Percentiles rank a stretch among this genome's conserved stretches.
Conservation (phyloP, 2,888 invertebrate genomes). For the Eupithecia pulchellata region DNA sequence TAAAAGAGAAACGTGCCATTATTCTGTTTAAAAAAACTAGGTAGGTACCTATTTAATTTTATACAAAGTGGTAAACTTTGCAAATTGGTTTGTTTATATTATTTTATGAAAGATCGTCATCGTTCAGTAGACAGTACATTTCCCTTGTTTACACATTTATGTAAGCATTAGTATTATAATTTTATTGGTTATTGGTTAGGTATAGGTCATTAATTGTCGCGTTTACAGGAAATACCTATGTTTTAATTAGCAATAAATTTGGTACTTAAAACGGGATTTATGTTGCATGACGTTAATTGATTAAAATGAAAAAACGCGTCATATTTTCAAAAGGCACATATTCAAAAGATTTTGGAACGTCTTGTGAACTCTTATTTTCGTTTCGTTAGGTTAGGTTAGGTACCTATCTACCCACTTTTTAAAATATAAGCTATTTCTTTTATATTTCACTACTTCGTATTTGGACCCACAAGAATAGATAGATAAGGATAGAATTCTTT, state of each 20-base stretch:
- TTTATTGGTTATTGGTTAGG: slow-evolving; percentile 22
- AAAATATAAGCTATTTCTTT: no score
- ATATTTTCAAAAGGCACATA: not conserved
- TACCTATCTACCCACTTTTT: no score
- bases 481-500: no score
- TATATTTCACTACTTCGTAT: no score
- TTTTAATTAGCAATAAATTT: slow-evolving; percentile 5
- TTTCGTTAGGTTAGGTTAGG: no score
- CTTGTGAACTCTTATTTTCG: no score
- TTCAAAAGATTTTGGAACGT: not conserved
- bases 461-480: no score
- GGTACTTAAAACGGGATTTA: not conserved
- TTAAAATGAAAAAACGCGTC: not conserved
- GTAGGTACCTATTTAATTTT: not conserved
- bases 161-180: slow-evolving; percentile 26
- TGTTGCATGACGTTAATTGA: not conserved
- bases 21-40: no score
- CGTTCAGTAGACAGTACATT: slow-evolving; percentile 45
- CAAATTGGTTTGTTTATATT: slow-evolving; percentile 1
- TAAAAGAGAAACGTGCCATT: no score
- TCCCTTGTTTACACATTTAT: slow-evolving; percentile 46
- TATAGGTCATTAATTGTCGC: not conserved
- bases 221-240: slow-evolving; percentile 16
- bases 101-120: slow-evolving; percentile 23
- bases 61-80: not conserved